Evolutionary conservation across 2,113 vertebrate species (phyloP).

Genomic region (Oreocharis arfaki): DNA sequence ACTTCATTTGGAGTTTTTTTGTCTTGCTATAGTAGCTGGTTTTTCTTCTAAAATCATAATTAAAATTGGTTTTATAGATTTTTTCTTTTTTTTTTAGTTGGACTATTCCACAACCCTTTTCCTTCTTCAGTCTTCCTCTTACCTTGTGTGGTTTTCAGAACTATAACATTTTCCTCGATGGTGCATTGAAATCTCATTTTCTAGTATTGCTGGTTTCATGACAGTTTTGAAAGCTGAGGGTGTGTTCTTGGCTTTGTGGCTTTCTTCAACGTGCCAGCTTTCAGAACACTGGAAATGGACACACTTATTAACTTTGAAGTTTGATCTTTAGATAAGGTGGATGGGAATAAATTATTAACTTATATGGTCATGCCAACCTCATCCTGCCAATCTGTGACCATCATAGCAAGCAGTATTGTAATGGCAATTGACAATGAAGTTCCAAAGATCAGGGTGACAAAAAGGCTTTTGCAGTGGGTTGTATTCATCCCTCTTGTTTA

Average conservation of each 20-base stretch:
- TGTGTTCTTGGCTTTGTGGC: not conserved
- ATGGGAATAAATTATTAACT: conserved; percentile 58
- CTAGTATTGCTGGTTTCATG: not conserved
- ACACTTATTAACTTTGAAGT: not conserved
- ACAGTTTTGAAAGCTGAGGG: not conserved
- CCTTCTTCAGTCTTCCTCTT: not conserved
- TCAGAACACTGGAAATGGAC: not conserved
- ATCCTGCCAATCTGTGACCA: not conserved
- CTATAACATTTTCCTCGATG: not conserved
- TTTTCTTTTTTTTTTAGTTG: not conserved
- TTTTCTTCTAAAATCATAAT: not conserved
- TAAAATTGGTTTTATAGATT: not conserved
- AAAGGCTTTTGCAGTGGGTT: not conserved
- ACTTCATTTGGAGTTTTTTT: not conserved
- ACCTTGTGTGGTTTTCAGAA: not conserved
- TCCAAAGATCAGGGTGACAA: conserved; percentile 21
- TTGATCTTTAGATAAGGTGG: conserved; percentile 15
- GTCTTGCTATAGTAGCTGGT: not conserved
- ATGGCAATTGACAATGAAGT: not conserved
- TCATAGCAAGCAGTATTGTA: not conserved
- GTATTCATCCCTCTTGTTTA: not conserved
- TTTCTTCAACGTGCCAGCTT: not conserved
- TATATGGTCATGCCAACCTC: not conserved
- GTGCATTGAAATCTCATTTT: not conserved
- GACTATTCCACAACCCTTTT: not conserved